These are phyloP conservation scores for Medauroidea extradentata DNA, from an alignment of 1,140 invertebrate species.

Conservation along the genomic window DNA sequence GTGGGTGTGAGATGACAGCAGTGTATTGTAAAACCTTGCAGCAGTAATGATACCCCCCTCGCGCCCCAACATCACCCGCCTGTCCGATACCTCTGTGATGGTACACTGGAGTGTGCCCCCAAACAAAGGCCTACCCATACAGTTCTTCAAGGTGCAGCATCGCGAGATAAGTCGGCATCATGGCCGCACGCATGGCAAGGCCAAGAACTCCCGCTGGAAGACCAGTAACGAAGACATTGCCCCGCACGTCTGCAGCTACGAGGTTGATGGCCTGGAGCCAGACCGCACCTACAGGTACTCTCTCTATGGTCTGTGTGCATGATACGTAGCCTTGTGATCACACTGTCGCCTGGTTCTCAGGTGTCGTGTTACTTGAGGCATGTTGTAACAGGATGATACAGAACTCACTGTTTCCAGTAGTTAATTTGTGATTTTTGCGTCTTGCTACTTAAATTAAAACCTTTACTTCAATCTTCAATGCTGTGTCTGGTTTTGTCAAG, in stretches of 20 bases:
- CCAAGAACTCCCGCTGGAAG: constrained; percentile 57
- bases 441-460: too few relatives aligned
- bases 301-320: background rate
- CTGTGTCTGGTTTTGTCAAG: too few relatives aligned
- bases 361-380: too few relatives aligned
- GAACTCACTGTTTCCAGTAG: too few relatives aligned
- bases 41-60: constrained; percentile 79
- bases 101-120: constrained; percentile 80
- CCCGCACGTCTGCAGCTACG: constrained; percentile 64
- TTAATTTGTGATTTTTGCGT: too few relatives aligned
- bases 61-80: constrained; percentile 74
- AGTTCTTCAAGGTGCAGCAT: constrained; percentile 89
- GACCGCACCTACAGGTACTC: constrained; percentile 60
- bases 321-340: too few relatives aligned
- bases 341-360: too few relatives aligned
- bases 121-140: constrained; percentile 72
- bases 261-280: constrained; percentile 71
- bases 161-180: constrained; percentile 52
- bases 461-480: too few relatives aligned
- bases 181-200: constrained; percentile 29
- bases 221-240: constrained; percentile 79
- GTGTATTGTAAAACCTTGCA: too few relatives aligned
- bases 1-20: too few relatives aligned
- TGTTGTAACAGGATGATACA: too few relatives aligned
- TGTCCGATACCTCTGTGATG: constrained; percentile 89